phyloP scores from a whole-genome alignment of 2,797 vertebrate species.

The Squalus acanthias region DNA sequence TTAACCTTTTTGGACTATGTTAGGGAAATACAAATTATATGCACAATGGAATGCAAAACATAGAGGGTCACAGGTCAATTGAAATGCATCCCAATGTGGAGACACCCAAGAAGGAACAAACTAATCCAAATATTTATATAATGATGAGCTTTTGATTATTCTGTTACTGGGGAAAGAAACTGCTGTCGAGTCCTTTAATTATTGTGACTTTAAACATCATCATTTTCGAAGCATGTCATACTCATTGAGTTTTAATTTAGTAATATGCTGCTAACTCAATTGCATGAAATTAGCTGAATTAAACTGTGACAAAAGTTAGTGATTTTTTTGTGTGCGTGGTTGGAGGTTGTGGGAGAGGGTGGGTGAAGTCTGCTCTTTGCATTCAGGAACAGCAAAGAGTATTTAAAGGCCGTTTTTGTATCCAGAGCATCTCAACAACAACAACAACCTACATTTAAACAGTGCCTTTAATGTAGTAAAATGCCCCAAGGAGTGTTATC shows the following conservation, averaged over 20 bases:
- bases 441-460: not conserved
- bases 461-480: not conserved
- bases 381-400: not conserved
- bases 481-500: not conserved
- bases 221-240: not conserved
- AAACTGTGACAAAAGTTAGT: not conserved
- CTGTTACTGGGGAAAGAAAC: not conserved
- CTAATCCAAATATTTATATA: constrained; percentile 20
- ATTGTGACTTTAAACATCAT: not conserved
- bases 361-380: not conserved
- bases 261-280: not conserved
- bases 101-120: not conserved
- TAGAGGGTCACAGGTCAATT: not conserved
- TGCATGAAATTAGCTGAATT: not conserved
- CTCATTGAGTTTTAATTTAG: not conserved
- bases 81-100: not conserved
- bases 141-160: constrained; percentile 17
- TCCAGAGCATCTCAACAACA: not conserved
- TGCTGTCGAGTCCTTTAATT: not conserved
- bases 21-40: constrained; percentile 5
- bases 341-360: not conserved
- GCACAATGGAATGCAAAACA: constrained; percentile 28
- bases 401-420: not conserved
- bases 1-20: not conserved
- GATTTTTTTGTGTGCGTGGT: not conserved